Evolutionary conservation across 1,140 invertebrate genomes (phyloP).

Genomic region (Leucophenga varia): DNA sequence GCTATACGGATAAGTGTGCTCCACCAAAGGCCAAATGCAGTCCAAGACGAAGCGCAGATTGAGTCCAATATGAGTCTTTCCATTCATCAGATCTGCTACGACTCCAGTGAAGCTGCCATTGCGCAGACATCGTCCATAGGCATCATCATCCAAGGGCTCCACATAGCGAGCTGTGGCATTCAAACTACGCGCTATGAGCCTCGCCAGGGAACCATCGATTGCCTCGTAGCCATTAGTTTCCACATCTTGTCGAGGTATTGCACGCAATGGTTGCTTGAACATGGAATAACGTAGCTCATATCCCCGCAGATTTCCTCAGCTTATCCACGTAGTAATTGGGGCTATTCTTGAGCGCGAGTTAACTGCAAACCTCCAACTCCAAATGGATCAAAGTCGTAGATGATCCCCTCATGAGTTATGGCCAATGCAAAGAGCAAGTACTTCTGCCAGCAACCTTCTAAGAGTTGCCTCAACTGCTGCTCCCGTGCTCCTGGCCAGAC

Average conservation of each 20-base stretch:
- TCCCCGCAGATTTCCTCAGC: constrained; percentile 27
- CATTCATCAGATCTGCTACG: constrained; percentile 26
- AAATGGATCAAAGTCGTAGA: constrained; percentile 46
- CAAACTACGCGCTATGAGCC: constrained; percentile 17
- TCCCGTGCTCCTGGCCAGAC: constrained; percentile 29
- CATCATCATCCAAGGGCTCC: constrained; percentile 28
- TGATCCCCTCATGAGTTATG: constrained; percentile 7
- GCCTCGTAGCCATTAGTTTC: constrained; percentile 22
- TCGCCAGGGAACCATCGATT: constrained; percentile 33
- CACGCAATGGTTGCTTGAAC: constrained; percentile 35
- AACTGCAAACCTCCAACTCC: constrained; percentile 20
- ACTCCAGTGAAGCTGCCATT: constrained; percentile 37
- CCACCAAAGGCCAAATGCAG: constrained; percentile 30
- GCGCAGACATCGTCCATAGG: constrained; percentile 34
- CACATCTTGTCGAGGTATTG: constrained; percentile 20
- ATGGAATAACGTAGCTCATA: constrained; percentile 37
- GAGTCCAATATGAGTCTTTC: constrained; percentile 29
- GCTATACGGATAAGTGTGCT: constrained; percentile 35
- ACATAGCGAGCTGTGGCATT: constrained; percentile 41
- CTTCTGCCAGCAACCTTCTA: constrained; percentile 33
- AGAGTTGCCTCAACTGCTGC: constrained; percentile 20
- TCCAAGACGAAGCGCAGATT: constrained; percentile 41
- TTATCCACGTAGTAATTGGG: constrained; percentile 32
- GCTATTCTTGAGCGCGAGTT: too few species aligned
- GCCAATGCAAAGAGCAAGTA: constrained; percentile 37